Base-by-base conservation (phyloP, 35 echinoderm and acorn worm species). In the Heliocidaris erythrogramma region DNA sequence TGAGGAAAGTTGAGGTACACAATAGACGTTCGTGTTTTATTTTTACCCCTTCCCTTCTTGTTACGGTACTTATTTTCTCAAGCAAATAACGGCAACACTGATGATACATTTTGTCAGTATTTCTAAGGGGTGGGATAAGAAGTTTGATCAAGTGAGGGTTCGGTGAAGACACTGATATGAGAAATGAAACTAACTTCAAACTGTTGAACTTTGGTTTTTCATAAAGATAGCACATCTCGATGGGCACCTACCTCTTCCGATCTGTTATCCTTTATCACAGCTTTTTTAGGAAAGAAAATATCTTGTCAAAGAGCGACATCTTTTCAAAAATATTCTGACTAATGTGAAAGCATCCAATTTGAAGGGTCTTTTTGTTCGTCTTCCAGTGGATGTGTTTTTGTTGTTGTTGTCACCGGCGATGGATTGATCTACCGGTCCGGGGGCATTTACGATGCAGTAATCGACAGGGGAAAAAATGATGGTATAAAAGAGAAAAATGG, bases 361-460 rank as follows among this genome's bases (percentile, higher is more conserved):
- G 87, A 89, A 89, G 87, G 47, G 87, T 48, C 87, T 89, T 89
- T 47, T 89, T 89, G 87, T 89, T 78, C 65, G 65, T 21, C 65
- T n/a, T n/a, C 0, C 65, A 78, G 27, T 78, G 65, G 65, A 78
- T 78, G 65, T 48, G 87, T 89, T 89, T 47, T 89, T 92, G 91
- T 92, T 59, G 91, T 89, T 89, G 87, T 89, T 89, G 87, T 89
- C 47, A 18, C 87, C 87, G 31, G 87, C 13, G 87, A 89, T 48
- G 91, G 91, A 92, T 49, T 92, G 91, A 92, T 92, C 18, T 92
- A 59, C 91, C 47, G 30, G 29, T 32, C 91, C 49, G 91, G 29
- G 48, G 91, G 91, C 91, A 92, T 92, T 92, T 56, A 92, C 49
- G 91, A 92, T 52, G 91, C 91, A 8, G 91, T 92, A 92, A 92